Conservation (phyloP, 2,888 invertebrate species). For the Candidula unifasciata region DNA sequence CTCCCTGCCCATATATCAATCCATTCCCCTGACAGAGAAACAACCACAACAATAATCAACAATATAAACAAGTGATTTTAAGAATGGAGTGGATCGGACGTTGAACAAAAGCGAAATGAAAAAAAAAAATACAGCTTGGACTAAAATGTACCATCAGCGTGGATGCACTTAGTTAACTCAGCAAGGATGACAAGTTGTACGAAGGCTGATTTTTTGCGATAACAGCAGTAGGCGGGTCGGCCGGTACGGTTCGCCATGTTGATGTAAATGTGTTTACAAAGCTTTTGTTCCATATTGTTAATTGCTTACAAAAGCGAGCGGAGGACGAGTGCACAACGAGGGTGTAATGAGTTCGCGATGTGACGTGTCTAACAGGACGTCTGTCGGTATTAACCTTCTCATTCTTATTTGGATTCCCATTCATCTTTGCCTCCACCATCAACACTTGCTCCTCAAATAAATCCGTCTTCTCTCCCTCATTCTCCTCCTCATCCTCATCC, state of each 20-base stretch:
- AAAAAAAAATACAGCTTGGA: not conserved
- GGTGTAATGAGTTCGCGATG: not conserved
- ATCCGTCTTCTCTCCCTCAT: no score
- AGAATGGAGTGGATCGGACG: not conserved
- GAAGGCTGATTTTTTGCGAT: not conserved
- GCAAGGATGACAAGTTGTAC: not conserved
- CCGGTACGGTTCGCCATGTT: not conserved
- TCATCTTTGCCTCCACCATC: no score
- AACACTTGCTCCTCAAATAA: no score
- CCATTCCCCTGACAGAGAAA: not conserved
- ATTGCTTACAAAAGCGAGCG: not conserved
- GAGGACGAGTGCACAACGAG: not conserved
- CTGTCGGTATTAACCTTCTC: not conserved
- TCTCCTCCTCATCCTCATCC: no score
- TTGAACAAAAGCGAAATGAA: not conserved
- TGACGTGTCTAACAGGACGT: not conserved
- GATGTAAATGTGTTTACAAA: not conserved
- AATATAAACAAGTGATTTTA: not conserved
- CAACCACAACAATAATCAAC: not conserved
- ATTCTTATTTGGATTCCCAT: no score
- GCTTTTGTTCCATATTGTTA: not conserved
- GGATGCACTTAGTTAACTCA: not conserved
- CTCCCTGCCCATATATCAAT: not conserved
- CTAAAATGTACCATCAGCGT: conserved; percentile 16
- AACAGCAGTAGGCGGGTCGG: not conserved